phyloP scores from a whole-genome alignment of 2,797 vertebrate genomes.

The Sebastes hubbsi region DNA sequence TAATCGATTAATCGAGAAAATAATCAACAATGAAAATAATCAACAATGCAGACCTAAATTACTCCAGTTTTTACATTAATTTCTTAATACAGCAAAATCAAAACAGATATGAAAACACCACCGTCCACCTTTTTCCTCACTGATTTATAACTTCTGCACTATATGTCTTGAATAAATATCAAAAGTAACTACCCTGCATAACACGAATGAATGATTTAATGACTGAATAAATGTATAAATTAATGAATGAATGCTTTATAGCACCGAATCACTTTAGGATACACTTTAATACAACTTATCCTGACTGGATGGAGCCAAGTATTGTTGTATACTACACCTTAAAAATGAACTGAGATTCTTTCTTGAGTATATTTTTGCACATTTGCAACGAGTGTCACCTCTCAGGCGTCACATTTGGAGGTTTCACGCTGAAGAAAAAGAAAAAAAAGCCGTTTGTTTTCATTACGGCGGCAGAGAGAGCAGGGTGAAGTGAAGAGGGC shows the following conservation, averaged over 20 bases:
- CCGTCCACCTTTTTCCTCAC: background rate
- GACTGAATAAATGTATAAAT: background rate
- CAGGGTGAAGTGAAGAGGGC: constrained; percentile 66
- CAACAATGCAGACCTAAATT: no score
- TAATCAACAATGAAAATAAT: no score
- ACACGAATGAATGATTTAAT: constrained; percentile 10
- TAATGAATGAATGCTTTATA: background rate
- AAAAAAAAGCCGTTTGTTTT: constrained; percentile 47
- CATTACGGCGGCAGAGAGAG: constrained; percentile 60
- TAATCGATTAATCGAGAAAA: no score
- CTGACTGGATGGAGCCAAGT: background rate
- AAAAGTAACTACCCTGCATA: background rate
- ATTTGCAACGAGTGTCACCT: constrained; percentile 25
- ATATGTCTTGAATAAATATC: background rate
- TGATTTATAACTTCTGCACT: background rate
- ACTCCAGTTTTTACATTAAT: background rate
- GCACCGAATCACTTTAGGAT: background rate
- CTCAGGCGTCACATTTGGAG: constrained; percentile 27
- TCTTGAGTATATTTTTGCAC: background rate
- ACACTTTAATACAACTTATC: background rate
- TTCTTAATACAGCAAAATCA: background rate
- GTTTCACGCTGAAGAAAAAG: constrained; percentile 11
- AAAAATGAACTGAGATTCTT: background rate
- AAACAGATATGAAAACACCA: background rate
- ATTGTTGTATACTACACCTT: accelerated